These are phyloP conservation scores for Gastracanthus pulcherrimus DNA, from an alignment of 2,888 invertebrate genomes.

Conservation along the genomic window DNA sequence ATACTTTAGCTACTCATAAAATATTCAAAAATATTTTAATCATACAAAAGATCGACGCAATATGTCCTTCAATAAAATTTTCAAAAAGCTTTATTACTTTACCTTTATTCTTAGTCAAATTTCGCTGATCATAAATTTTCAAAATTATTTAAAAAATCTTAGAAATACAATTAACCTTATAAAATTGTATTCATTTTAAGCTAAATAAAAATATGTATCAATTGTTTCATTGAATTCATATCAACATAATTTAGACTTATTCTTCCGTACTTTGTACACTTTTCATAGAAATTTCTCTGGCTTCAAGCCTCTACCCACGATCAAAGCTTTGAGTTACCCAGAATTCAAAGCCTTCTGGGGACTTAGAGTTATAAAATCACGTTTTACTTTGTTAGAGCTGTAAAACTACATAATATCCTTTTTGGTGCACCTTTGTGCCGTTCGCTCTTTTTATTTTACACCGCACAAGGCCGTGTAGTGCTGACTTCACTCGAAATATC, in stretches of 20 bases:
- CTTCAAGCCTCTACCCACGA: background rate
- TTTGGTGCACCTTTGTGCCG: background rate
- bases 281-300: background rate
- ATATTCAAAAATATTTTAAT: no score
- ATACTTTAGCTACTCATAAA: no score
- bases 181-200: no score
- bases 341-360: slow-evolving; percentile 13
- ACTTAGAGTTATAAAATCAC: slow-evolving; percentile 30
- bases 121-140: no score
- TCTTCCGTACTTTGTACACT: background rate
- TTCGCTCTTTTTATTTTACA: background rate
- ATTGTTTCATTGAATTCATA: no score
- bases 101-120: no score
- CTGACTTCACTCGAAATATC: background rate
- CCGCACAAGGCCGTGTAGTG: background rate
- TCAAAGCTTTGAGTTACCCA: background rate
- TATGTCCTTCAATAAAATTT: no score
- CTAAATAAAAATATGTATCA: no score
- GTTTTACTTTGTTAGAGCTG: slow-evolving; percentile 13
- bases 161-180: no score
- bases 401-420: slow-evolving; percentile 25
- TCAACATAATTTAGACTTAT: background rate
- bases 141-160: no score
- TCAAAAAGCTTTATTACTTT: no score
- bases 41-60: no score